Evolutionary conservation across 2,888 invertebrate genomes (phyloP), one percentile per base, ranked within the genome.

Genomic region (Eucriotettix oculatus): DNA sequence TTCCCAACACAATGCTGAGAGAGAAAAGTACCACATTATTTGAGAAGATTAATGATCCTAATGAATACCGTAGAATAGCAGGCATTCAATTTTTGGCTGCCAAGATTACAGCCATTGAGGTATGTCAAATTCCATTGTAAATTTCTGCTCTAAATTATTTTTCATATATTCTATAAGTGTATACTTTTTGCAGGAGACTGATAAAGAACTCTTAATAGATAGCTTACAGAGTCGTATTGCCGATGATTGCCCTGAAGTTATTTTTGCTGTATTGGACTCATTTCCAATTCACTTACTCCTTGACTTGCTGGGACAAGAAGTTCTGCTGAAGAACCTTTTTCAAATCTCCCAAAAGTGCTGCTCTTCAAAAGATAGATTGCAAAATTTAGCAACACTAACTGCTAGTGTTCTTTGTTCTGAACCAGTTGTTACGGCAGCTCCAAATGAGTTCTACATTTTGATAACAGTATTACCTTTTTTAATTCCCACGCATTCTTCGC

Each of bases 11-110:
- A 16, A 17, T 43, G 17, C 16, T 43, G 7, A 42, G 44, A 10
- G 29, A 17, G 14, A 16, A 12, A 52, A 56, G 44, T 0, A 76
- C 74, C 48, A 76, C 79, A 58, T 74, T 86, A 0, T 82, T 85
- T 66, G 81, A 86, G 68, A 84, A 84, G 65, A 72, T 92, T 0
- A 86, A 88, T 67, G 88, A 93, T 71, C 75, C 83, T 0, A 84
- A 81, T 67, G 71, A 83, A 0, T 73, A 79, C 56, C 76, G 87
- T 58, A 79, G 93, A 64, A 73, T 80, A 2, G 75, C 80, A 67
- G 89, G 88, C 0, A 75, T 91, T 0, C 76, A 81, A 65, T 80
- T 80, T 64, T 73, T 92, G n/a, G 42, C 56, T 42, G 54, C 29
- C 16, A 54, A 55, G 11, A 42, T 16, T 42, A 17, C 16, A 10